Conservation (phyloP, 2,888 invertebrate genomes). For the Agrilus mali region DNA sequence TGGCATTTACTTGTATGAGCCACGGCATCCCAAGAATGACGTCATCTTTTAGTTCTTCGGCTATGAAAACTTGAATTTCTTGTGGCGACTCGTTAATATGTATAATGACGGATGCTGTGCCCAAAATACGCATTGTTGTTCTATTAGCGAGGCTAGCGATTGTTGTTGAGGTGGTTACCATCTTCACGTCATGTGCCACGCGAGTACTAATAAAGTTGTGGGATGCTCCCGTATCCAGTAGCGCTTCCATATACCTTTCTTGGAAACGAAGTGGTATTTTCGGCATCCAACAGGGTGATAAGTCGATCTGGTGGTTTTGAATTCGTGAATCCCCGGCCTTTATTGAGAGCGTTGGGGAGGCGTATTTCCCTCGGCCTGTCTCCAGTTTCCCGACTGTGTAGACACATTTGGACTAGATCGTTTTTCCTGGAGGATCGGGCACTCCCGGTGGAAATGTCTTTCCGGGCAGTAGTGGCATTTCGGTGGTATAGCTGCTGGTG, state of each 20-base stretch:
- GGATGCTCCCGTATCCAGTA: not conserved
- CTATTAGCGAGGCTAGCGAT: not conserved
- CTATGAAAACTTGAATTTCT: too few relatives aligned
- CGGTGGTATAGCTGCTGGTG: too few relatives aligned
- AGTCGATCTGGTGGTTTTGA: too few relatives aligned
- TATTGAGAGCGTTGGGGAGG: too few relatives aligned
- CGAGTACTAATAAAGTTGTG: not conserved
- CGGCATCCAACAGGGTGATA: not conserved
- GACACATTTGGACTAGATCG: not conserved
- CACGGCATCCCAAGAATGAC: too few relatives aligned
- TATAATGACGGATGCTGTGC: not conserved
- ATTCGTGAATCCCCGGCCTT: too few relatives aligned
- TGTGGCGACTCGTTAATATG: too few relatives aligned
- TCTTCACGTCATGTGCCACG: not conserved
- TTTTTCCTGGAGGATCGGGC: not conserved
- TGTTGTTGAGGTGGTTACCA: too few relatives aligned
- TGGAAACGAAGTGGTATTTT: not conserved
- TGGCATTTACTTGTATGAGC: too few relatives aligned
- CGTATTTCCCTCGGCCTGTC: too few relatives aligned
- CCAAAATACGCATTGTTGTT: not conserved
- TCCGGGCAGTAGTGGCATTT: not conserved
- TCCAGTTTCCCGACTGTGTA: not conserved
- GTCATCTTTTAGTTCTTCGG: too few relatives aligned
- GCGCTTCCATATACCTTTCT: not conserved
- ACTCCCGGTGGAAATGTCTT: not conserved